phyloP scores from a whole-genome alignment of 1,140 invertebrate species.

The Magallana angulata region DNA sequence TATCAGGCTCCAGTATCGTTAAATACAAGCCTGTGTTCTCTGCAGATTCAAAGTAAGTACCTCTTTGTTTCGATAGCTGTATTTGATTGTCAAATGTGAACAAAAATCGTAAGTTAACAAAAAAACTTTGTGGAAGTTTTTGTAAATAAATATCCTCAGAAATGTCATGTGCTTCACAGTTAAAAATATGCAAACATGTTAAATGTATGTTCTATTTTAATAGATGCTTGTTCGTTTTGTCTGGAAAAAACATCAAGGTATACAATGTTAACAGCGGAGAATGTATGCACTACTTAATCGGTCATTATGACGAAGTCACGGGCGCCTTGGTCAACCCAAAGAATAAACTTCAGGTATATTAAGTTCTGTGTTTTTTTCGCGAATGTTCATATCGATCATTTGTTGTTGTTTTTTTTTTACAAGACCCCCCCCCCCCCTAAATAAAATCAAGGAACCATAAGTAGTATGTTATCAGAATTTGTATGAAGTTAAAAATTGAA shows the following conservation, averaged over 20 bases:
- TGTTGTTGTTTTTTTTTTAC: no score
- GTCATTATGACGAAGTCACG: constrained; percentile 63
- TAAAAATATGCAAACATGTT: neutral
- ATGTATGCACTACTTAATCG: constrained; percentile 62
- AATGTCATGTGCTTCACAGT: no score
- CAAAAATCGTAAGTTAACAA: no score
- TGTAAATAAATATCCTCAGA: no score
- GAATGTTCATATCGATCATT: neutral
- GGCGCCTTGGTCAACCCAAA: constrained; percentile 65
- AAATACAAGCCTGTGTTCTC: constrained; percentile 9
- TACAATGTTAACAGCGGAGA: constrained; percentile 67
- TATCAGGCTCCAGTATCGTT: neutral
- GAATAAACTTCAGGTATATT: constrained; percentile 69
- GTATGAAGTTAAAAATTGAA: no score
- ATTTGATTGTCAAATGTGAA: no score
- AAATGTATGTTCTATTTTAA: neutral
- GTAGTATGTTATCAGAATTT: no score
- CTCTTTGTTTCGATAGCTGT: no score
- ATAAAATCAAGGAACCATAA: no score
- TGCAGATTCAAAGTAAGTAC: neutral
- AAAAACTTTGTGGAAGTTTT: no score
- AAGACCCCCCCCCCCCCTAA: neutral
- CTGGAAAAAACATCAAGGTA: constrained; percentile 63
- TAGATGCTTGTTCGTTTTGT: constrained; percentile 68
- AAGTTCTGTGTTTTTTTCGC: neutral